A percentile compares a stretch with the other conserved stretches of the same genome.
Conservation (phyloP, 1,140 invertebrate species). For the Aphaenogaster floridana region DNA sequence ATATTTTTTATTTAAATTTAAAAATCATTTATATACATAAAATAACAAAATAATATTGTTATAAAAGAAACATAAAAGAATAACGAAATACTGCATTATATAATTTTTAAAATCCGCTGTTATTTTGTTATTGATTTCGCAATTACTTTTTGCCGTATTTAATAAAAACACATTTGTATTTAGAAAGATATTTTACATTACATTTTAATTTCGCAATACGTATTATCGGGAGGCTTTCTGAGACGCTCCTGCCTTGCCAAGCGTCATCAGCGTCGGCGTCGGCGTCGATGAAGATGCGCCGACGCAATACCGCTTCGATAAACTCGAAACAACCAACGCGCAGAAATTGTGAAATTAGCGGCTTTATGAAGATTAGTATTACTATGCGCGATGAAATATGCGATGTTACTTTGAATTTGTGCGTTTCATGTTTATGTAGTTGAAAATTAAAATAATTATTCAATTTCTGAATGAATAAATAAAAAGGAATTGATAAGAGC, state of each 20-base stretch:
- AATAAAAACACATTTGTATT: neutral
- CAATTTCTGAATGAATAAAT: neutral
- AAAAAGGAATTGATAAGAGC: neutral
- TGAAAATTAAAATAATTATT: slow-evolving; percentile 7
- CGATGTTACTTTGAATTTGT: neutral
- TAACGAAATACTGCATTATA: neutral
- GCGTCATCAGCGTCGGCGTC: slow-evolving; percentile 63
- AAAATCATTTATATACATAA: neutral
- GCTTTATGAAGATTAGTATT: neutral
- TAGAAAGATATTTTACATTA: neutral
- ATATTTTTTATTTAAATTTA: neutral
- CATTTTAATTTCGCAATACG: neutral
- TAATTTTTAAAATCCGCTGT: neutral
- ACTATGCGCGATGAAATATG: neutral
- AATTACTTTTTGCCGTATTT: neutral
- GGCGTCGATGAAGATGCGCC: slow-evolving; percentile 71
- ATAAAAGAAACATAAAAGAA: neutral
- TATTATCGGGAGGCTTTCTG: neutral
- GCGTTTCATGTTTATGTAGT: neutral
- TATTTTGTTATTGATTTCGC: neutral
- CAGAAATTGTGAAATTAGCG: slow-evolving; percentile 1
- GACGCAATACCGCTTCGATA: slow-evolving; percentile 42
- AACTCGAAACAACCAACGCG: neutral
- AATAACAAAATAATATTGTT: neutral
- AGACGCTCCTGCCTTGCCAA: slow-evolving; percentile 64